Evolutionary conservation across 2,113 vertebrate species (phyloP).

Genomic region (Lampris megalopsis): DNA sequence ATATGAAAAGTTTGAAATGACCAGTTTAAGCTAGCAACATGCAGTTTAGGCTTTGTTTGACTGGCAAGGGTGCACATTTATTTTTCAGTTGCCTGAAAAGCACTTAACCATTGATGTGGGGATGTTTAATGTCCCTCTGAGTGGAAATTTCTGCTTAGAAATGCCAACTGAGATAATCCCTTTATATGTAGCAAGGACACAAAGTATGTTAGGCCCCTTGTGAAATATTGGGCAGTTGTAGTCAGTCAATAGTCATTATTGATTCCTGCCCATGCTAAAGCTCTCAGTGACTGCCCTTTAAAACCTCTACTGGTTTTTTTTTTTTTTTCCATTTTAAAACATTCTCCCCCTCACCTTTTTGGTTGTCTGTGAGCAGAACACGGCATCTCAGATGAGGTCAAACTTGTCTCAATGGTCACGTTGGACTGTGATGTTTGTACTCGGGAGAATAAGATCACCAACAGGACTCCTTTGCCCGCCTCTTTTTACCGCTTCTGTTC

Average conservation of each 20-base stretch:
- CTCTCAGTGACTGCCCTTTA: conserved; percentile 1
- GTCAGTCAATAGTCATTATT: conserved; percentile 4
- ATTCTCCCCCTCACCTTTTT: not conserved
- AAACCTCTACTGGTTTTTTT: not conserved
- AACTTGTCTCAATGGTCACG: not conserved
- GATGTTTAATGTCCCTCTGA: not conserved
- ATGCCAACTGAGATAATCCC: not conserved
- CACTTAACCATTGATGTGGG: not conserved
- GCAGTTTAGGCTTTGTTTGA: not conserved
- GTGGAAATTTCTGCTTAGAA: not conserved
- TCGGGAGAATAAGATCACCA: not conserved
- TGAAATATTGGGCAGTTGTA: not conserved
- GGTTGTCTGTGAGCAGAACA: not conserved
- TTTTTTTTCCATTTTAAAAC: not conserved
- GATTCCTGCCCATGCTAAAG: conserved; percentile 1
- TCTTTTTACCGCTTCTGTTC: conserved; percentile 5
- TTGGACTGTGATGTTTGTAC: not conserved
- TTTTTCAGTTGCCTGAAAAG: conserved; percentile 9
- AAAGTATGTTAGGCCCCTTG: not conserved
- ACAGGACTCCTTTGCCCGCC: not conserved
- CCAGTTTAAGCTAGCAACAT: no score
- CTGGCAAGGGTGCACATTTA: not conserved
- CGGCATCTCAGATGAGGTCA: not conserved
- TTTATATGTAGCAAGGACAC: not conserved
- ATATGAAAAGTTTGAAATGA: no score